Evolutionary conservation across 1,140 invertebrate species (phyloP).

Genomic region (Helicoverpa armigera): DNA sequence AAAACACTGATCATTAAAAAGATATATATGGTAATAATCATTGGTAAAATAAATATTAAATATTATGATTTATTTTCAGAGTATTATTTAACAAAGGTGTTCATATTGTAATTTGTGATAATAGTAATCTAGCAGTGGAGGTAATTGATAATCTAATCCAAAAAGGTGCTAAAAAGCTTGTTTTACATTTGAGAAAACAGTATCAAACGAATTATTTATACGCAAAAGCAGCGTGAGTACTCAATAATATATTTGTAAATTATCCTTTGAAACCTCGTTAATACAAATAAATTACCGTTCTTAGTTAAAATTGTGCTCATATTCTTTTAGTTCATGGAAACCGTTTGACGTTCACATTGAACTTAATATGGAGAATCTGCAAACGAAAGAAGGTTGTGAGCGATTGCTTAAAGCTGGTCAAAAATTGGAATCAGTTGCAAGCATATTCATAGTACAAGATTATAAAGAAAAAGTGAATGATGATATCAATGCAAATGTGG

Average conservation of each 20-base stretch:
- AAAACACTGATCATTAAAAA: background rate
- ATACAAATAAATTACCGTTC: background rate
- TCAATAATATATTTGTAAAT: background rate
- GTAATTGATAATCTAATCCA: slow-evolving; percentile 20
- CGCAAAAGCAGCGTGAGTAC: background rate
- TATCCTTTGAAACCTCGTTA: background rate
- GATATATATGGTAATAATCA: background rate
- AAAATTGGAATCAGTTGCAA: slow-evolving; percentile 24
- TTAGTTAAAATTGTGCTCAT: background rate
- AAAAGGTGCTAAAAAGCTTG: background rate
- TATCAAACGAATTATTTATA: background rate
- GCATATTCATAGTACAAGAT: slow-evolving; percentile 41
- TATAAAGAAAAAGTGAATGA: background rate
- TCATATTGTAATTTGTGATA: slow-evolving; percentile 33
- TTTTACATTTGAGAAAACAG: background rate
- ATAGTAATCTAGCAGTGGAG: slow-evolving; percentile 1
- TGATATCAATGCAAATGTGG: background rate
- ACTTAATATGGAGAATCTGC: slow-evolving; percentile 7
- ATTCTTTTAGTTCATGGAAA: slow-evolving; percentile 26
- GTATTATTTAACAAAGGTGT: background rate
- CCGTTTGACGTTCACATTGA: background rate
- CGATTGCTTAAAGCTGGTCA: slow-evolving; percentile 31
- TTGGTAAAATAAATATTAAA: too few species aligned
- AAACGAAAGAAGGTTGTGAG: slow-evolving; percentile 34
- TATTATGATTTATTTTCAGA: background rate